Percentiles rank a stretch among this genome's conserved stretches.
Evolutionary conservation across 2,797 vertebrate genomes (phyloP).

Genomic region (Notamacropus eugenii): DNA sequence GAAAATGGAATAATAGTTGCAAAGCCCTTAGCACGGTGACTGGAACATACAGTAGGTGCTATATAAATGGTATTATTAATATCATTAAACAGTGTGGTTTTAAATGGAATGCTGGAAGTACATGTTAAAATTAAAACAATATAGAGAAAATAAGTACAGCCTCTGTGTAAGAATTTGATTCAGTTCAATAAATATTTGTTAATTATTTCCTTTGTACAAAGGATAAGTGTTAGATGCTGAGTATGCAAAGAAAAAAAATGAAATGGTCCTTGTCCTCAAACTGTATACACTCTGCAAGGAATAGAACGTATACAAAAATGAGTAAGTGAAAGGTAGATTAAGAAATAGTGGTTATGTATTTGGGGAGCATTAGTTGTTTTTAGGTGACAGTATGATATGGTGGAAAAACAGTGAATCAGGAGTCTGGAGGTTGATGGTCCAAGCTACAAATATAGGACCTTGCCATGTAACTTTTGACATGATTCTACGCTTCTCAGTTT

Average conservation of each 20-base stretch:
- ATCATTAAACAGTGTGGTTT: background rate
- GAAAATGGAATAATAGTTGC: background rate
- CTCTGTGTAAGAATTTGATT: background rate
- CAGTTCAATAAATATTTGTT: background rate
- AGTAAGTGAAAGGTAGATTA: background rate
- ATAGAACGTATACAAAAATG: background rate
- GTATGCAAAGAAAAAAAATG: background rate
- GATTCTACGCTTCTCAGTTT: background rate
- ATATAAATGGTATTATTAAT: background rate
- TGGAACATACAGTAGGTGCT: background rate
- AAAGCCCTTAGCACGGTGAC: background rate
- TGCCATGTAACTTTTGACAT: background rate
- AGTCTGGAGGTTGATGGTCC: background rate
- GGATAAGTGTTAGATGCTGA: background rate
- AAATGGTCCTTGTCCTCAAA: background rate
- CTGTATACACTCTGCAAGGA: background rate
- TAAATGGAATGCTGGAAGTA: background rate
- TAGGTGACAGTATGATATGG: background rate
- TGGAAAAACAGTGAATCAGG: background rate
- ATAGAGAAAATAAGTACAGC: background rate
- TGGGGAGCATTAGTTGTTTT: background rate
- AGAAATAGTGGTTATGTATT: background rate
- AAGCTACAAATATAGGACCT: too few relatives aligned
- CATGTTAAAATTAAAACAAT: background rate
- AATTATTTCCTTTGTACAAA: background rate